These are phyloP conservation scores for Drosophila sproati DNA, from an alignment of 1,140 invertebrate species.

Conservation along the genomic window DNA sequence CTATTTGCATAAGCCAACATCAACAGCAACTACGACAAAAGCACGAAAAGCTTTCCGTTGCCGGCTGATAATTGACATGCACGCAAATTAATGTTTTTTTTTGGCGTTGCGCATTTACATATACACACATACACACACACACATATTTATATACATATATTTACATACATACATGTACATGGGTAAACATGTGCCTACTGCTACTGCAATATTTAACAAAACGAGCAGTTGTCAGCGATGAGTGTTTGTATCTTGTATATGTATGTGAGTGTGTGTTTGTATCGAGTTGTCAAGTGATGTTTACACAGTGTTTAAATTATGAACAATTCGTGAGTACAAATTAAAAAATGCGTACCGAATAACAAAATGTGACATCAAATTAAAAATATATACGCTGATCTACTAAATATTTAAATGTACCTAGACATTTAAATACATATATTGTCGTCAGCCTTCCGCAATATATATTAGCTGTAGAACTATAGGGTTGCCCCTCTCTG, in stretches of 20 bases:
- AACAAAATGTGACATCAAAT: too few species aligned
- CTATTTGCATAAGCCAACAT: conserved; percentile 48
- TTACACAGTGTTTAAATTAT: too few species aligned
- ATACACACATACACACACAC: conserved; percentile 10
- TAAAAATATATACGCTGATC: too few species aligned
- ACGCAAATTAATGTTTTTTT: conserved; percentile 80
- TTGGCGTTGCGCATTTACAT: conserved; percentile 1
- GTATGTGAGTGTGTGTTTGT: too few species aligned
- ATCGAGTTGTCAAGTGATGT: too few species aligned
- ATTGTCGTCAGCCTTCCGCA: too few species aligned
- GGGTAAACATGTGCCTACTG: neutral
- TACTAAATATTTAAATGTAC: too few species aligned
- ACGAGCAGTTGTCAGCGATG: conserved; percentile 13
- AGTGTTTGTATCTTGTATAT: too few species aligned
- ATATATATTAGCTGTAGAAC: neutral
- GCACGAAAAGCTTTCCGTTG: conserved; percentile 18
- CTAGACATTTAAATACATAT: too few species aligned
- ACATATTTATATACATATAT: conserved; percentile 2
- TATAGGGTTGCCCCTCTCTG: neutral
- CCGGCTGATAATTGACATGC: conserved; percentile 77
- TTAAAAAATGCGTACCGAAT: too few species aligned
- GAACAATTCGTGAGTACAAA: too few species aligned
- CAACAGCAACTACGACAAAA: conserved; percentile 14
- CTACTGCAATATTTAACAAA: conserved; percentile 62
- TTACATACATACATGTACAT: neutral